These are phyloP conservation scores for Dendrophyllia cribrosa DNA, from an alignment of 64 coral and sea anemone species.

Conservation along the genomic window DNA sequence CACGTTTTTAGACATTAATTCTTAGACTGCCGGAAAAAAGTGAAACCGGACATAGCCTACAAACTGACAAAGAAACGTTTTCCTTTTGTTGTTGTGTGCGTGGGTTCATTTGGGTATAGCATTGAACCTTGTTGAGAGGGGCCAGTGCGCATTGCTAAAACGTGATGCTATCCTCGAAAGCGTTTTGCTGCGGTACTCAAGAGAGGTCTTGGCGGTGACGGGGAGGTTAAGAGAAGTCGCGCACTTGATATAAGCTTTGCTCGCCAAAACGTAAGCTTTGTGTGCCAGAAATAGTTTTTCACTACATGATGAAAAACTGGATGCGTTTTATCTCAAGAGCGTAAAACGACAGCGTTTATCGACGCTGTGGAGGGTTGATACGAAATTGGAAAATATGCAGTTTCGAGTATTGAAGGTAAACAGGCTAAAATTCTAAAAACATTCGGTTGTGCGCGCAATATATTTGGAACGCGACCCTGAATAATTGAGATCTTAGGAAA, in stretches of 20 bases:
- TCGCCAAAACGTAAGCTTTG: neutral
- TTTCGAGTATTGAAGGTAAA: no score
- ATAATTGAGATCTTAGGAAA: neutral
- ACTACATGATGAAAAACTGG: neutral
- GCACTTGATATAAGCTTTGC: neutral
- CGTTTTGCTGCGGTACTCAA: neutral
- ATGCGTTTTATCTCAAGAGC: neutral
- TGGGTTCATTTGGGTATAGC: neutral
- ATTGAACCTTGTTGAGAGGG: no score
- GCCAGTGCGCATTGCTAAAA: neutral
- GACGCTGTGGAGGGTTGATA: neutral
- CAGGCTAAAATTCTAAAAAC: no score
- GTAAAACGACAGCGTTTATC: neutral
- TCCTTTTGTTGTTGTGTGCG: neutral
- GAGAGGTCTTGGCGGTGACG: neutral
- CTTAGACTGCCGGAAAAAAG: neutral
- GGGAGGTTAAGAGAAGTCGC: neutral
- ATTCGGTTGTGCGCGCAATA: neutral
- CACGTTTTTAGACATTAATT: neutral
- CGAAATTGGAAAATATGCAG: no score
- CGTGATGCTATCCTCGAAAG: slow-evolving; percentile 6
- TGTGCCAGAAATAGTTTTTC: neutral
- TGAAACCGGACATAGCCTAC: neutral
- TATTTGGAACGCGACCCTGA: neutral
- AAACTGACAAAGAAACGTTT: neutral